phyloP scores from a whole-genome alignment of 2,888 invertebrate species.

The Protodeltote pygarga region DNA sequence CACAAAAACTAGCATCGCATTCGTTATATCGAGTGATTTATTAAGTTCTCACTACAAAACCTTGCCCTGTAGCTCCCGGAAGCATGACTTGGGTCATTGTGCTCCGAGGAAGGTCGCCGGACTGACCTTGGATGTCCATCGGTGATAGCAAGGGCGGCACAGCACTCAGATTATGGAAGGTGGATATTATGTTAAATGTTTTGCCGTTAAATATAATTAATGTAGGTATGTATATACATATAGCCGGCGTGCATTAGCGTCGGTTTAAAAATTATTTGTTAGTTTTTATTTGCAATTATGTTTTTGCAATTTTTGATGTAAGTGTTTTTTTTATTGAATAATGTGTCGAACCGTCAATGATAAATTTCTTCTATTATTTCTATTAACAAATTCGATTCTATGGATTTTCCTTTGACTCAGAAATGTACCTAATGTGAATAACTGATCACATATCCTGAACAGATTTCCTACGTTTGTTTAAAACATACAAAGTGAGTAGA shows the following conservation, averaged over 20 bases:
- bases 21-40: conserved; percentile 22
- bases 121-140: conserved; percentile 52
- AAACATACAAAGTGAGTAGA: too few species aligned
- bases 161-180: conserved; percentile 28
- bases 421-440: too few species aligned
- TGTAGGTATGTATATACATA: not conserved
- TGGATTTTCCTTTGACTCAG: too few species aligned
- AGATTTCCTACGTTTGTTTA: too few species aligned
- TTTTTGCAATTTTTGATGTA: too few species aligned
- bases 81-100: conserved; percentile 59
- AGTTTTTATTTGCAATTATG: conserved; percentile 4
- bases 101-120: conserved; percentile 53
- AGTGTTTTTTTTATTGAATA: too few species aligned
- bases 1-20: conserved; percentile 5
- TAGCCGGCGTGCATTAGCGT: not conserved
- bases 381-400: too few species aligned
- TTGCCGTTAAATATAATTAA: conserved; percentile 8
- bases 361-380: too few species aligned
- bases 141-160: conserved; percentile 61
- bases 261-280: not conserved
- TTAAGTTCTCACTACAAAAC: conserved; percentile 33
- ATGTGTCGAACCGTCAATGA: too few species aligned
- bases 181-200: conserved; percentile 23
- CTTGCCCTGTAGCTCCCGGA: conserved; percentile 54
- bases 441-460: too few species aligned